Evolutionary conservation across 1,140 invertebrate genomes (phyloP), one percentile per base, ranked within the genome.

Genomic region (Parapsyche elsis): DNA sequence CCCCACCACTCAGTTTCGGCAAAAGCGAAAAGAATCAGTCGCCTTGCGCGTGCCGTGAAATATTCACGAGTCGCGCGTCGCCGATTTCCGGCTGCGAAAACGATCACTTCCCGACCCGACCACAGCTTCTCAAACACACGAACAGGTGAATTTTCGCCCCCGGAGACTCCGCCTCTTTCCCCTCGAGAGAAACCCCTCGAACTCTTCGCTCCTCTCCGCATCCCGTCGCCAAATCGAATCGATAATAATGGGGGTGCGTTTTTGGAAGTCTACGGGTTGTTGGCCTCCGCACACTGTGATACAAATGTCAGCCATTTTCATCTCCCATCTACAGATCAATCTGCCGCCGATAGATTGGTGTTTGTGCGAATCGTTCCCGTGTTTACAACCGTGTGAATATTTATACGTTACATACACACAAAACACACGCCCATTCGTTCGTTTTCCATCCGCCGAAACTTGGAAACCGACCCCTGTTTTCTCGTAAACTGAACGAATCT

Each of bases 201-300:
- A 46, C 16, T 7, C 16, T 12, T 53, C 49, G 49, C 49, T 2
- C 10, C 10, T 53, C 49, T 1, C 49, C 49, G 49, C 49, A 12
- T 7, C 5, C 45, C 45, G 5, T 46, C 49, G 49, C 10, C 10
- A 16, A 53, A 53, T 16, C 49, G 49, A 75, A 75, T 75, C 71
- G 71, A 75, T 75, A 75, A 49, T 75, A 75, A 45, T n/a, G 16
- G 71, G 71, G 71, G 71, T 75, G 24, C 38, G 71, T 75, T 75
- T 73, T 38, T 44, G 14, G n/a, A 14, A 38, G 38, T 5, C 49
- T 2, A 10, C 49, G 12, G 49, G 16, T 53, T 53, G 49, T 16
- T 16, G 49, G 49, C 30, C 49, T 53, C n/a, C 49, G 49, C 49
- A 5, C 10, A 12, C 16, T 4, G 1, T 53, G n/a, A n/a, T n/a